A percentile compares a stretch with the other conserved stretches of the same genome.
Conservation (phyloP, 2,888 invertebrate species). For the Cactoblastis cactorum region DNA sequence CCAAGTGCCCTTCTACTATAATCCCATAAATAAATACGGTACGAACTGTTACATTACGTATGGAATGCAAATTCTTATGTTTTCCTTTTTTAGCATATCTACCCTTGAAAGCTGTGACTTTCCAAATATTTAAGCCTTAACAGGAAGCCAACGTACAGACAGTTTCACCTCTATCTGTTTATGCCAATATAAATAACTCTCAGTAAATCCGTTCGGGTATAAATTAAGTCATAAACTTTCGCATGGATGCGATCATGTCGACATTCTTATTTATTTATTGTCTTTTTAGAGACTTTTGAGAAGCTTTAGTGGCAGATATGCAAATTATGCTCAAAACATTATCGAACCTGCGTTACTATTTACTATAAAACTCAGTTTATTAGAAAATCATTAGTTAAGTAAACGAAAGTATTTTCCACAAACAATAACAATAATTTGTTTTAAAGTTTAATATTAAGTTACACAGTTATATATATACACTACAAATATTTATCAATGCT, state of each 20-base stretch:
- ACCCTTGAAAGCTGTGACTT: conserved; percentile 54
- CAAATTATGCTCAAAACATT: too few species aligned
- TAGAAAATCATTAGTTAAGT: too few species aligned
- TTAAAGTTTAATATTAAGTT: too few species aligned
- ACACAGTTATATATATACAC: too few species aligned
- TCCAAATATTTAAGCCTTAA: conserved; percentile 33
- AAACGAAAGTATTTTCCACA: too few species aligned
- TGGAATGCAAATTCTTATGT: conserved; percentile 39
- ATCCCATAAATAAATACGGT: conserved; percentile 52
- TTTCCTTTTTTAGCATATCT: conserved; percentile 37
- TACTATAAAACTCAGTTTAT: too few species aligned
- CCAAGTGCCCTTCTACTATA: conserved; percentile 39
- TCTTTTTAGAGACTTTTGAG: too few species aligned
- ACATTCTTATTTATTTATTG: too few species aligned
- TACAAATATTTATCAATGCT: too few species aligned
- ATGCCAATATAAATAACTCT: conserved; percentile 30
- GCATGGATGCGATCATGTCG: conserved; percentile 11
- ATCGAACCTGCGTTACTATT: too few species aligned
- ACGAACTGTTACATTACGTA: conserved; percentile 28
- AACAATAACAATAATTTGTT: too few species aligned
- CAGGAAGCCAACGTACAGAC: conserved; percentile 38
- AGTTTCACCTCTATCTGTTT: conserved; percentile 27
- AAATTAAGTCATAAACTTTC: conserved; percentile 25
- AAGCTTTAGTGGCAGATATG: too few species aligned
- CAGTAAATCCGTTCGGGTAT: conserved; percentile 27